Evolutionary conservation across 2,888 invertebrate genomes (phyloP).

Genomic region (Lithophane socia): DNA sequence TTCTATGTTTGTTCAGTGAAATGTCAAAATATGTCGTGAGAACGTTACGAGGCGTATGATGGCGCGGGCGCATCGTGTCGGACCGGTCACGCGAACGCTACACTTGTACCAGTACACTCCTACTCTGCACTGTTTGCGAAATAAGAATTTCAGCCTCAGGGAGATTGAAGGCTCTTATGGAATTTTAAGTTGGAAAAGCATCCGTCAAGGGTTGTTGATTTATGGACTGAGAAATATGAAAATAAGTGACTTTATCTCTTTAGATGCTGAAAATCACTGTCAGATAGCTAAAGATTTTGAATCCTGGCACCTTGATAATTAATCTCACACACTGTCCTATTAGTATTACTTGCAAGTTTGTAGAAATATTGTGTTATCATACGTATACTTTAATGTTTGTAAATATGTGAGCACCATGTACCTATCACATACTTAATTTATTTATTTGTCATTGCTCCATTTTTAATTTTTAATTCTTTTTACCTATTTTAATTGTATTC

Average conservation of each 20-base stretch:
- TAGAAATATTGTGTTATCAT: too few species aligned
- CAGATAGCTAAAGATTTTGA: background rate
- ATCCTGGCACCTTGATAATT: background rate
- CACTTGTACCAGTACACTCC: conserved; percentile 75
- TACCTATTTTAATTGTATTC: too few species aligned
- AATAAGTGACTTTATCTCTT: conserved; percentile 10
- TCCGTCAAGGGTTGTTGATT: conserved; percentile 37
- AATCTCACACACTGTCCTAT: too few species aligned
- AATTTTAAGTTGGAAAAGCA: conserved; percentile 42
- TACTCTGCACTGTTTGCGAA: conserved; percentile 70
- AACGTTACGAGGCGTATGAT: conserved; percentile 81
- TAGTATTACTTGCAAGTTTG: too few species aligned
- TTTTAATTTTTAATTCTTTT: too few species aligned
- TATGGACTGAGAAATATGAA: conserved; percentile 24
- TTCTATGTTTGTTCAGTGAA: conserved; percentile 88
- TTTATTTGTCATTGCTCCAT: too few species aligned
- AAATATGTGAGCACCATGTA: too few species aligned
- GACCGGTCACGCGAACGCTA: conserved; percentile 84
- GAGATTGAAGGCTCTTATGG: conserved; percentile 74
- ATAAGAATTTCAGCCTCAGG: conserved; percentile 81
- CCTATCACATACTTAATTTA: too few species aligned
- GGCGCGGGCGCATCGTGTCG: conserved; percentile 80
- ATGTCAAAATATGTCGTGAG: conserved; percentile 89
- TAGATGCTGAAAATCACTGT: background rate
- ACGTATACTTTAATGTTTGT: too few species aligned